Base-by-base conservation (phyloP, 2,113 vertebrate genomes). In the Phyllopteryx taeniolatus region DNA sequence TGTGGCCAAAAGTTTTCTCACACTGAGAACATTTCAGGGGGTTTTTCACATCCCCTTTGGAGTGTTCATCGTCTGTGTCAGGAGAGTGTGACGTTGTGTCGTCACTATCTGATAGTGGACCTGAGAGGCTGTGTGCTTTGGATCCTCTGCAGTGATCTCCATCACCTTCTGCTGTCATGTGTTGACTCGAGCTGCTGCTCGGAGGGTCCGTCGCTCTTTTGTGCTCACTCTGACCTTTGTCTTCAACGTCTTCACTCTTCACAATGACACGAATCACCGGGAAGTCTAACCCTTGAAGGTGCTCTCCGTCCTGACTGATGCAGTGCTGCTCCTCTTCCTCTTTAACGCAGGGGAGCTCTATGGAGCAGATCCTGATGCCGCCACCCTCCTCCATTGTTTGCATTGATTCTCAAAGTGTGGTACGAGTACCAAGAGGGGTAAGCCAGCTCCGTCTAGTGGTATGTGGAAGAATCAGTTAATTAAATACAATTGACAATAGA, bases 231-330 rank as follows among this genome's bases (percentile, higher is more conserved):
- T 35, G 14, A 39, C 59, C 10, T 56, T 22, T 43, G 35, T 42
- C 61, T 5, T 63, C 61, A n/a, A 42, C 35, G 5, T 63, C 61
- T 63, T 63, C 61, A 63, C 61, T 10, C 35, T 63, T 63, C 19
- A 63, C 61, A 19, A 63, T 43, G 19, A 63, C 61, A 42, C 35
- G 35, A n/a, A 63, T 63, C 35, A 63, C 17, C 8, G 61, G 61
- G 61, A 43, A 63, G 17, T 63, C 35, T 33, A 12, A 15, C 3
- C 33, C 35, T 43, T 63, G 35, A 43, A 11, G 17, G 8, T 11
- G 20, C 53, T 56, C 53, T 10, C 20, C 35, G 35, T 11, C 35
- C 61, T n/a, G 19, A n/a, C 61, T 43, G 61, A 63, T 63, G 35
- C 9, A 42, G 35, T n/a, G 35, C 9, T 63, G 35, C 61, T 63